Evolutionary conservation across 2,113 vertebrate species (phyloP).

Genomic region (Podocnemis expansa): DNA sequence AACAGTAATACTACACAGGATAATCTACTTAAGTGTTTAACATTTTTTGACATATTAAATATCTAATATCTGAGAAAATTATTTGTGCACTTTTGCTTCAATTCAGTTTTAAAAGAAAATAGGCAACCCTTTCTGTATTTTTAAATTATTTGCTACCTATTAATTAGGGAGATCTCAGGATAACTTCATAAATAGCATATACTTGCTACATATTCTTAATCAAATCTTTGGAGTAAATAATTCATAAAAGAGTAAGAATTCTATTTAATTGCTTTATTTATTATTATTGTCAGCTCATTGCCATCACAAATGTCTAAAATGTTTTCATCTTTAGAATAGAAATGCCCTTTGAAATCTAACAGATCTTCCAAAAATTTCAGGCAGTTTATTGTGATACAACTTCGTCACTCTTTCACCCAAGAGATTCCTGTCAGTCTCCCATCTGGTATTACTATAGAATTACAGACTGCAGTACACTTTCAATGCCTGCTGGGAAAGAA

Average conservation of each 20-base stretch:
- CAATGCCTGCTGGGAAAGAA: constrained; percentile 59
- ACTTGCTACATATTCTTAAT: constrained; percentile 38
- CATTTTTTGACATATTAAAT: neutral
- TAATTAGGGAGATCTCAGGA: constrained; percentile 48
- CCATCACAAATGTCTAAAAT: constrained; percentile 43
- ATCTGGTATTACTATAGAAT: constrained; percentile 67
- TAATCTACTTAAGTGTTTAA: constrained; percentile 31
- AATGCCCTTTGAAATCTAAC: constrained; percentile 70
- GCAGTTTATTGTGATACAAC: constrained; percentile 50
- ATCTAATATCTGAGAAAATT: constrained; percentile 28
- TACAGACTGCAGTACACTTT: constrained; percentile 35
- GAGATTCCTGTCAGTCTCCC: constrained; percentile 63
- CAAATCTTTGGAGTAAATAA: constrained; percentile 39
- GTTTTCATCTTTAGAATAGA: constrained; percentile 64
- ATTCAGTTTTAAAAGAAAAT: neutral
- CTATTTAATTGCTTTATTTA: constrained; percentile 41
- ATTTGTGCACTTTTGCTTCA: neutral
- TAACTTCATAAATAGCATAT: constrained; percentile 40
- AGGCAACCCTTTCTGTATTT: neutral
- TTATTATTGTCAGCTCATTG: constrained; percentile 27
- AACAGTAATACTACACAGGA: constrained; percentile 10
- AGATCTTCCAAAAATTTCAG: constrained; percentile 64
- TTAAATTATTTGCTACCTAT: constrained; percentile 20
- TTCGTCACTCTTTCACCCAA: constrained; percentile 45
- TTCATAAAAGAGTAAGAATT: constrained; percentile 18